Percentiles rank a stretch among this genome's conserved stretches.
Conservation (phyloP, 2,888 invertebrate species). For the Mechanitis messenoides region DNA sequence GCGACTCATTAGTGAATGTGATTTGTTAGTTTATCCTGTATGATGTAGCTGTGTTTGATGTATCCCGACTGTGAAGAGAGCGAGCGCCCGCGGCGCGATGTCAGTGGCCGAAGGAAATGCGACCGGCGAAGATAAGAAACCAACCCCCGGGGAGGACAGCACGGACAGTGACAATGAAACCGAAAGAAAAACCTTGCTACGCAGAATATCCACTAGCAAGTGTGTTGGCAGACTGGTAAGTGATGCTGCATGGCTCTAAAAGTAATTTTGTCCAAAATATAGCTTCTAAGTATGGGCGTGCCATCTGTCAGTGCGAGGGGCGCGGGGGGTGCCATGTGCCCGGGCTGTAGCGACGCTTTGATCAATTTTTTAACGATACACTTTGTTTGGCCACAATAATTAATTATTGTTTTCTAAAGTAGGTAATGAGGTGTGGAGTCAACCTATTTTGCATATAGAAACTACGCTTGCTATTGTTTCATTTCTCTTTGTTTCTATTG, state of each 20-base stretch:
- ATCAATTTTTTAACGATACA: conserved; percentile 47
- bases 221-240: conserved; percentile 87
- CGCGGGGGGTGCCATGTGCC: conserved; percentile 56
- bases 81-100: conserved; percentile 64
- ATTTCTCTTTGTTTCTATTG: conserved; percentile 8
- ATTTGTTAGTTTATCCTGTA: conserved; percentile 62
- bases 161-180: conserved; percentile 90
- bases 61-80: conserved; percentile 54
- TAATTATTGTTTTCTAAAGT: conserved; percentile 32
- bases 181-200: conserved; percentile 85
- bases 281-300: conserved; percentile 49
- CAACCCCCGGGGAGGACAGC: conserved; percentile 63
- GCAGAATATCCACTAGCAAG: conserved; percentile 88
- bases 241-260: conserved; percentile 15
- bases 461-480: conserved; percentile 3
- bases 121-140: conserved; percentile 50
- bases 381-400: conserved; percentile 41
- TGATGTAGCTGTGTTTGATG: conserved; percentile 69
- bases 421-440: conserved; percentile 21
- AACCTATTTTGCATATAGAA: conserved; percentile 23
- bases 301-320: conserved; percentile 37
- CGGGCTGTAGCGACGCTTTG: conserved; percentile 35
- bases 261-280: conserved; percentile 19
- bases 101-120: conserved; percentile 56
- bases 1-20: conserved; percentile 54